A percentile compares a stretch with the other conserved stretches of the same genome.
These are phyloP conservation scores for Augiades crinisus DNA, from an alignment of 2,888 invertebrate species.

Conservation along the genomic window DNA sequence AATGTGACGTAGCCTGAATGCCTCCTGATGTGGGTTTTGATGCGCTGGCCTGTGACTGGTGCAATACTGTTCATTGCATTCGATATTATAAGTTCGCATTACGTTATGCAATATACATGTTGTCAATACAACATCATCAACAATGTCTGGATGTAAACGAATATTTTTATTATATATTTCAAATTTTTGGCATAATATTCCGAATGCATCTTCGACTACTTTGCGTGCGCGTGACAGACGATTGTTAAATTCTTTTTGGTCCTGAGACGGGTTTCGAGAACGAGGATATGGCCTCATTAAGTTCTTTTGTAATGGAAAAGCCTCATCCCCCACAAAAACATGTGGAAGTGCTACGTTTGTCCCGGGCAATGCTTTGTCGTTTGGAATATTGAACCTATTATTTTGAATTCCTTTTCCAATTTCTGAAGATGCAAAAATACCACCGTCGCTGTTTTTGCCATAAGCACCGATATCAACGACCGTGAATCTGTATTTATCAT, in stretches of 20 bases:
- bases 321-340: no score
- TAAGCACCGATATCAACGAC: constrained; percentile 30
- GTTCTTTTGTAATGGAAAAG: no score
- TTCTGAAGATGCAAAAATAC: constrained; percentile 28
- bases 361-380: constrained; percentile 17
- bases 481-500: constrained; percentile 34
- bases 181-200: background rate
- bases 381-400: constrained; percentile 18
- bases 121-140: background rate
- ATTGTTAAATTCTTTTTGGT: background rate
- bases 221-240: background rate
- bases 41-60: no score
- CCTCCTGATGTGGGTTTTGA: no score
- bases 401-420: constrained; percentile 22
- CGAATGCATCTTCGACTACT: background rate
- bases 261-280: constrained; percentile 14
- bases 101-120: background rate
- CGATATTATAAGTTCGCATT: no score
- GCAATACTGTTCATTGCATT: no score
- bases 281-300: no score
- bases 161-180: background rate
- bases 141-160: background rate
- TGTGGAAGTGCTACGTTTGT: constrained; percentile 18
- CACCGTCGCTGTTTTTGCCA: constrained; percentile 35
- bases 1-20: no score